phyloP scores from a whole-genome alignment of 2,888 invertebrate genomes.

The Lysandra coridon region DNA sequence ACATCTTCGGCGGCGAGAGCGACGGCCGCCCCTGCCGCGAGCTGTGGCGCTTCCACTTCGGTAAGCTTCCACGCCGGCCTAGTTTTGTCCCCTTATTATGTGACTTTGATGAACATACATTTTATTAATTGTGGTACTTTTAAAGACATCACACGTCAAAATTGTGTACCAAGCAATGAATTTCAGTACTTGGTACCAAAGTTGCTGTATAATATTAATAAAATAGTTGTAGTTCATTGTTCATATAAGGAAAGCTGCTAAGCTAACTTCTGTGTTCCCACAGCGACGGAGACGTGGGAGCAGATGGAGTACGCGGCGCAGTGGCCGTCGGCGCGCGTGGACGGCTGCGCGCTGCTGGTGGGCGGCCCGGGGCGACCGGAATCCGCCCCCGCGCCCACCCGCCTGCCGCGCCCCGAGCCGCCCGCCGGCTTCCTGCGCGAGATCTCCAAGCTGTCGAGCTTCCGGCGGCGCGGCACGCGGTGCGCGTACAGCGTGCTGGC shows the following conservation, averaged over 20 bases:
- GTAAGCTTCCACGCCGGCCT: conserved; percentile 57
- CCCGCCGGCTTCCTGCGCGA: conserved; percentile 81
- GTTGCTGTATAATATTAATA: no score
- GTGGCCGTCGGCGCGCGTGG: conserved; percentile 85
- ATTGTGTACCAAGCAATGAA: neutral
- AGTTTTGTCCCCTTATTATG: no score
- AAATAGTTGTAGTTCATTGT: neutral
- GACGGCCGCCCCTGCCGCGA: conserved; percentile 86
- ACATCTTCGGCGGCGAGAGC: conserved; percentile 89
- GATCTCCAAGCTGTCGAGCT: conserved; percentile 85
- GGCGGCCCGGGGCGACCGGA: conserved; percentile 77
- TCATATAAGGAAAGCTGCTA: no score
- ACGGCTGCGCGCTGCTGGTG: conserved; percentile 84
- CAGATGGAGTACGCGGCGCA: conserved; percentile 82
- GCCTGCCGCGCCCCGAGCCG: conserved; percentile 57
- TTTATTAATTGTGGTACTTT: no score
- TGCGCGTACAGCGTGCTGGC: conserved; percentile 86
- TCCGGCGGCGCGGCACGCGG: conserved; percentile 84
- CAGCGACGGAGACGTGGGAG: conserved; percentile 89
- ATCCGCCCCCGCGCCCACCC: conserved; percentile 46
- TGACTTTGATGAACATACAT: no score
- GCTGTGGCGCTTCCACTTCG: conserved; percentile 91
- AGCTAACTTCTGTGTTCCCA: neutral
- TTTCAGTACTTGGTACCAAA: neutral
- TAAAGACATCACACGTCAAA: no score